phyloP scores from a whole-genome alignment of 2,797 vertebrate genomes.

The Phoebastria nigripes region DNA sequence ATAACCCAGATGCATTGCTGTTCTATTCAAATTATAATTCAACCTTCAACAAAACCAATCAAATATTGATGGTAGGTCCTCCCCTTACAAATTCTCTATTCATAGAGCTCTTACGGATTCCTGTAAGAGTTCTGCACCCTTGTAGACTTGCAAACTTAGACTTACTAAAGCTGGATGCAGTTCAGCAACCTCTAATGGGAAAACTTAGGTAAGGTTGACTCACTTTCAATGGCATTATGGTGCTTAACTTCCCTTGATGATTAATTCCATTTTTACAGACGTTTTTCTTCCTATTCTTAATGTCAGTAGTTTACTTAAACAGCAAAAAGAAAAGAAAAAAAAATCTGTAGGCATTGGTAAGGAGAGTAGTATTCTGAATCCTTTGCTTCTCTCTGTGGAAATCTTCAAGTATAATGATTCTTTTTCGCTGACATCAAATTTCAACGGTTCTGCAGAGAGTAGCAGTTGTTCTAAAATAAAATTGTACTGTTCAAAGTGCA shows the following conservation, averaged over 20 bases:
- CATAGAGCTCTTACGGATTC: not conserved
- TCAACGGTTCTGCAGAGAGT: not conserved
- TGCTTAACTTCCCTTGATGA: not conserved
- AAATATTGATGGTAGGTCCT: not conserved
- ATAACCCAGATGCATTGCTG: not conserved
- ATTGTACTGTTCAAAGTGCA: not conserved
- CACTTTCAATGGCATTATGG: not conserved
- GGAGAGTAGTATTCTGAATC: not conserved
- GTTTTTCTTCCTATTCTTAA: not conserved
- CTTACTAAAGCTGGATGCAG: not conserved
- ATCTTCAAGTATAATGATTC: constrained; percentile 23
- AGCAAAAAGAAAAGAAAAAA: not conserved
- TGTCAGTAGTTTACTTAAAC: not conserved
- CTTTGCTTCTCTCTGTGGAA: constrained; percentile 12
- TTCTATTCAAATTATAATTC: not conserved
- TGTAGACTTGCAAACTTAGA: not conserved
- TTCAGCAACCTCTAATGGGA: not conserved
- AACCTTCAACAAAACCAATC: not conserved
- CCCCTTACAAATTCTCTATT: not conserved
- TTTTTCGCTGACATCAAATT: constrained; percentile 16
- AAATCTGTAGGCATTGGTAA: not conserved
- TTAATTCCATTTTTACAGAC: constrained; percentile 8
- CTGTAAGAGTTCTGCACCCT: not conserved
- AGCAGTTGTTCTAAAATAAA: constrained; percentile 32
- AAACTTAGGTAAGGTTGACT: not conserved